Evolutionary conservation across 2,113 vertebrate genomes (phyloP), one percentile per base, ranked within the genome.

Genomic region (Hepsetus odoe): DNA sequence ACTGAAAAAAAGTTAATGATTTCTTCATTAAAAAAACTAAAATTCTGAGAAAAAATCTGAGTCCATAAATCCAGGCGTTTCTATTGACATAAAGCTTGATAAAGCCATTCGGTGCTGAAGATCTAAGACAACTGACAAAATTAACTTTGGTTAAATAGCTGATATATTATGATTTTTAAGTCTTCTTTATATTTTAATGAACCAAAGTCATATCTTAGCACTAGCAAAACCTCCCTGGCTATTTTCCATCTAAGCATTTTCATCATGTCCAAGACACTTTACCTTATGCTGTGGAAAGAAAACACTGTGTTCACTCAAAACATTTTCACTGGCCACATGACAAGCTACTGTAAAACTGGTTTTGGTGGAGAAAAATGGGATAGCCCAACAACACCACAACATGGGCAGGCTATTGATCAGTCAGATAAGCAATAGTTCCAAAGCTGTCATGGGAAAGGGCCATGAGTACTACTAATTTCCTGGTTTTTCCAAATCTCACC

Each of bases 351-450:
- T 55, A 56, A 72, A 53, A 26, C 20, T 49, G 53, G 56, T 71
- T 62, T 62, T 42, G 32, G 67, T 66, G 28, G 24, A 64, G 67
- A 30, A 72, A 64, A 79, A 59, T 9, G 18, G 32, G 16, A 35
- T n/a, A 55, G 77, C 35, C 56, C 53, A 71, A 30, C 22, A 20
- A 51, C 76, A 71, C 42, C 13, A 49, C n/a, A 40, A 62, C 62
- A 62, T 72, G 53, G 55, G 33, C 58, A 40, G 44, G 18, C 58
- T 55, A 55, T 71, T 65, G 69, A 79, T 72, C 55, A 72, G 42
- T 14, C 14, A 30, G 58, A 64, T 72, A 72, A 79, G 65, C 13
- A 65, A 59, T 12, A 24, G 62, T 64, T 53, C 40, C 64, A 71
- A 72, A 65, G 67, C 62, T 42, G 42, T 18, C 9, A 6, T 64